A percentile compares a stretch with the other conserved stretches of the same genome.
Conservation (phyloP, 2,888 invertebrate genomes). For the Meghimatium bilineatum region DNA sequence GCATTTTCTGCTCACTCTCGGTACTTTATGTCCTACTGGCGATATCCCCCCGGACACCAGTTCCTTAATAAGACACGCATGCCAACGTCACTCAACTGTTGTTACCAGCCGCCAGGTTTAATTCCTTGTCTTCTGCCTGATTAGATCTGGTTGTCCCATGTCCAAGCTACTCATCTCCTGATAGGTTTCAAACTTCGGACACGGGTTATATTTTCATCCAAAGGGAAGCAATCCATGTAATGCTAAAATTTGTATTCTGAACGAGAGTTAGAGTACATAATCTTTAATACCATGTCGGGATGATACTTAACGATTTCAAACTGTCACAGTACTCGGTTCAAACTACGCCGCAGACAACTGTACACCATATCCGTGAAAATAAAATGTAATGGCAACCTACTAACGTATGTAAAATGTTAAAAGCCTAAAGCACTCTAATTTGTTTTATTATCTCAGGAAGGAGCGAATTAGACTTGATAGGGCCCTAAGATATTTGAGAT, state of each 20-base stretch:
- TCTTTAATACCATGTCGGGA: neutral
- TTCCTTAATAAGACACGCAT: neutral
- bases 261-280: neutral
- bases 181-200: neutral
- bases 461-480: too few species aligned
- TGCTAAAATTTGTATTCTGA: neutral
- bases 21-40: too few species aligned
- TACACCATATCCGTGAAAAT: too few species aligned
- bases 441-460: too few species aligned
- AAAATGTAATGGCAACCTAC: too few species aligned
- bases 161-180: neutral
- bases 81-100: neutral
- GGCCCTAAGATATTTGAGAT: too few species aligned
- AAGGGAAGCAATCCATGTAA: neutral
- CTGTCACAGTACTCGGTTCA: too few species aligned
- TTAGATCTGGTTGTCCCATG: neutral
- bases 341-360: too few species aligned
- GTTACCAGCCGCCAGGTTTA: neutral
- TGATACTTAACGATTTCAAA: too few species aligned
- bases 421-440: too few species aligned
- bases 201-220: neutral
- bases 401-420: too few species aligned
- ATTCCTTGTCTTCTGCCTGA: neutral
- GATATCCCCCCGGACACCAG: neutral
- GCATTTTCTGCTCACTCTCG: too few species aligned